phyloP scores from a whole-genome alignment of 2,888 invertebrate genomes.

The Erynnis tages region DNA sequence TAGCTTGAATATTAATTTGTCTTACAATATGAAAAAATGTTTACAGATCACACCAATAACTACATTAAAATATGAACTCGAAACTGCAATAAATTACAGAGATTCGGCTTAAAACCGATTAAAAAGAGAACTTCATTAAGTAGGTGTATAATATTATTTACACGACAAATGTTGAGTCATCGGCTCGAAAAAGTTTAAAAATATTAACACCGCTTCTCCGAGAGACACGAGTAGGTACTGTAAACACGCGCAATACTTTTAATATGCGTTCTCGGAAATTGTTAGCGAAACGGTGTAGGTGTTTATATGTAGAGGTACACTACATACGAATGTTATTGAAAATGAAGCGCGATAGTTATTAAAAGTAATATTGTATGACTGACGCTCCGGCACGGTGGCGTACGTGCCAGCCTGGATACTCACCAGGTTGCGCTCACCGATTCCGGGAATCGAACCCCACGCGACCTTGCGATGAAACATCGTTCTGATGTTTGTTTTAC shows the following conservation, averaged over 20 bases:
- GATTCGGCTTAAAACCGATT: background rate
- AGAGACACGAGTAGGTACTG: conserved; percentile 54
- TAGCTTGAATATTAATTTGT: too few species aligned
- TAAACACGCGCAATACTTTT: conserved; percentile 50
- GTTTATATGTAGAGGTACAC: conserved; percentile 31
- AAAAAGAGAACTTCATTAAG: conserved; percentile 15
- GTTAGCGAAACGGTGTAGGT: conserved; percentile 39
- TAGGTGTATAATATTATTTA: conserved; percentile 14
- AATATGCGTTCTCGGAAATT: conserved; percentile 56
- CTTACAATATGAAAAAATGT: too few species aligned
- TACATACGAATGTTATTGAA: conserved; percentile 32
- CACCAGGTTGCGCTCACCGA: conserved; percentile 44
- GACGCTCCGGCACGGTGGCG: conserved; percentile 1
- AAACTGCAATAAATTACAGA: too few species aligned
- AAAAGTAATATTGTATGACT: conserved; percentile 17
- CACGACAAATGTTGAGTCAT: conserved; percentile 44
- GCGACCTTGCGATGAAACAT: conserved; percentile 71
- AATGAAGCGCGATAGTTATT: conserved; percentile 18
- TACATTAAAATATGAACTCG: too few species aligned
- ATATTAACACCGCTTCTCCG: conserved; percentile 59
- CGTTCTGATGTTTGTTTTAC: conserved; percentile 70
- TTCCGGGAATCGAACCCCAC: conserved; percentile 62
- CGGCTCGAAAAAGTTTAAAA: conserved; percentile 49
- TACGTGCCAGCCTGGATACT: conserved; percentile 39
- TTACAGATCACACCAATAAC: too few species aligned